phyloP scores from a whole-genome alignment of 2,888 invertebrate genomes.

The Diarsia brunnea region DNA sequence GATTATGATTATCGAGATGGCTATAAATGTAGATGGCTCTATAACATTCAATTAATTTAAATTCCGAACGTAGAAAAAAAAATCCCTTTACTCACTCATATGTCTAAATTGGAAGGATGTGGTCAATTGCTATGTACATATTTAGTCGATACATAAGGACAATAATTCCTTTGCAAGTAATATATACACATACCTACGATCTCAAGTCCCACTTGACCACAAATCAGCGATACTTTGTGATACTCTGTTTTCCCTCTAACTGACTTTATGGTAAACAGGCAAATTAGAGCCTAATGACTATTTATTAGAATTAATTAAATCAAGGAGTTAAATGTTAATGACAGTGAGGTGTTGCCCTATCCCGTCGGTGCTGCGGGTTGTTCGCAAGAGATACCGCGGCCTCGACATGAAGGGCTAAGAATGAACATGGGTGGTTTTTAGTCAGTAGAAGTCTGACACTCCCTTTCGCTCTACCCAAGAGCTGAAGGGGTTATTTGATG shows the following conservation, averaged over 20 bases:
- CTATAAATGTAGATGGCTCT: too few species aligned
- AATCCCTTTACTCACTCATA: neutral
- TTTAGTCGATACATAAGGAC: neutral
- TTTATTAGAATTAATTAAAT: slow-evolving; percentile 40
- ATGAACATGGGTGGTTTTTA: too few species aligned
- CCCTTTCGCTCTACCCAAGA: too few species aligned
- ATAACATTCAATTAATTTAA: too few species aligned
- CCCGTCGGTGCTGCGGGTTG: too few species aligned
- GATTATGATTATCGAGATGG: too few species aligned
- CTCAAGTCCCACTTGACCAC: slow-evolving; percentile 9
- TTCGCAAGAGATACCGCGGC: too few species aligned
- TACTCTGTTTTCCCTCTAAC: slow-evolving; percentile 37
- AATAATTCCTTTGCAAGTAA: neutral
- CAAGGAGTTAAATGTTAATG: too few species aligned
- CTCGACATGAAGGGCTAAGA: too few species aligned
- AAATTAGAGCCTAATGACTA: slow-evolving; percentile 32
- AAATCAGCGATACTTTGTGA: slow-evolving; percentile 16
- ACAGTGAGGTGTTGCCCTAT: neutral
- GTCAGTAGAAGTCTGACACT: too few species aligned
- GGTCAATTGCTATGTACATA: neutral
- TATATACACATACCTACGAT: neutral
- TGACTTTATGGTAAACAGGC: slow-evolving; percentile 46
- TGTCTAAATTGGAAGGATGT: neutral
- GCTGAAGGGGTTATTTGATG: too few species aligned
- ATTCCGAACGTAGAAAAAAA: too few species aligned